These are phyloP conservation scores for Cabera pusaria DNA, from an alignment of 2,888 invertebrate genomes.

Conservation along the genomic window DNA sequence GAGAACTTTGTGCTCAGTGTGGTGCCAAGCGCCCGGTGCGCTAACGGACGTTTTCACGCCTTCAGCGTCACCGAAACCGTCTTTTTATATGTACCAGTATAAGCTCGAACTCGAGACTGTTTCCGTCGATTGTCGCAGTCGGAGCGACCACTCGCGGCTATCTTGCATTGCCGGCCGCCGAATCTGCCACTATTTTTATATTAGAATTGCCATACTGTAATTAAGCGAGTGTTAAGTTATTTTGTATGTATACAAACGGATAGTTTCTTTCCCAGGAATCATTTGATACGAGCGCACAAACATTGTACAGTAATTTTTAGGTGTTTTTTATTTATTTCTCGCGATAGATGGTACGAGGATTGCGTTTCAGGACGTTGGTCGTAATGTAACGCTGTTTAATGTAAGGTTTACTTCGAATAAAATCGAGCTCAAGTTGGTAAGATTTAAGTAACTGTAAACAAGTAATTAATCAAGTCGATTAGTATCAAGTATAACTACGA, in stretches of 20 bases:
- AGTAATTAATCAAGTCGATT: conserved; percentile 68
- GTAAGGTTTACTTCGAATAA: conserved; percentile 76
- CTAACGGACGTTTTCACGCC: conserved; percentile 65
- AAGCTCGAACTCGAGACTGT: conserved; percentile 65
- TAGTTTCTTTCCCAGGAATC: conserved; percentile 63
- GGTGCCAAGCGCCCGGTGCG: conserved; percentile 75
- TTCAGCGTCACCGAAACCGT: conserved; percentile 70
- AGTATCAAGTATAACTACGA: conserved; percentile 55
- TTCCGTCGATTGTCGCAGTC: conserved; percentile 67
- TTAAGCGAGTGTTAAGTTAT: conserved; percentile 54
- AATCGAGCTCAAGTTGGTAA: conserved; percentile 81
- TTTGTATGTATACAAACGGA: conserved; percentile 60
- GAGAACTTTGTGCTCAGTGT: conserved; percentile 79
- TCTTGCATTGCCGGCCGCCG: conserved; percentile 63
- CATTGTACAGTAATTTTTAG: conserved; percentile 73
- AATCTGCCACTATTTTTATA: conserved; percentile 76
- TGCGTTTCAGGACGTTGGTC: conserved; percentile 46
- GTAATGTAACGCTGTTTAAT: conserved; percentile 51
- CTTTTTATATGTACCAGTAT: conserved; percentile 67
- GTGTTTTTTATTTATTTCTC: conserved; percentile 54
- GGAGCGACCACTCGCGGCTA: conserved; percentile 55
- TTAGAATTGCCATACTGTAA: conserved; percentile 65
- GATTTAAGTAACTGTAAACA: conserved; percentile 64
- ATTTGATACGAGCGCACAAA: conserved; percentile 79
- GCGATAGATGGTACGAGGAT: conserved; percentile 47